A percentile compares a stretch with the other conserved stretches of the same genome.
These are phyloP conservation scores for Acromyrmex echinatior DNA, from an alignment of 1,140 invertebrate species.

Conservation along the genomic window DNA sequence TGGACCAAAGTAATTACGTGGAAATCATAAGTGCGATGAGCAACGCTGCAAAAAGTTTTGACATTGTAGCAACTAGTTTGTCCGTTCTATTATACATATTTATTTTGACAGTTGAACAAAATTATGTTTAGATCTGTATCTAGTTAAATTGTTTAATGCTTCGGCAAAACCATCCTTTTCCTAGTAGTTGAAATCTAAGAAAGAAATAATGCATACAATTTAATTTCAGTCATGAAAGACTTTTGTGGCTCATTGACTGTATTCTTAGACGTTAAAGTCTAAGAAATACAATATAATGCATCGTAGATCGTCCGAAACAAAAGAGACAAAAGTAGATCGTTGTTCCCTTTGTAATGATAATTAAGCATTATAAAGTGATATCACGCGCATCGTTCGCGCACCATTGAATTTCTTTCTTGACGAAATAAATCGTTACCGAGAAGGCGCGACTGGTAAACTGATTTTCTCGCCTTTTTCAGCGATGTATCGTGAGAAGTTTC, in stretches of 20 bases:
- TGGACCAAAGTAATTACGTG: no score
- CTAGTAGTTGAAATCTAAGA: not conserved
- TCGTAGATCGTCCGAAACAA: not conserved
- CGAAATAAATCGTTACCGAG: conserved; percentile 39
- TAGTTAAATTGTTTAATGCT: no score
- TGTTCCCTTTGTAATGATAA: conserved; percentile 14
- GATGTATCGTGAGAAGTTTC: conserved; percentile 42
- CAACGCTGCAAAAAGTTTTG: no score
- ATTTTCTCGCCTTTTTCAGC: conserved; percentile 60
- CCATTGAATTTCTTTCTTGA: conserved; percentile 33
- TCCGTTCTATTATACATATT: no score
- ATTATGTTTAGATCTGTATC: no score
- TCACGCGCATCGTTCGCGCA: conserved; percentile 20
- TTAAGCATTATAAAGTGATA: conserved; percentile 22
- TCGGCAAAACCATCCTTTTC: no score
- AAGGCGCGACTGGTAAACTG: conserved; percentile 42
- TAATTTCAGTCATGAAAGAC: conserved; percentile 16
- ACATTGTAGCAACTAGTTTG: no score
- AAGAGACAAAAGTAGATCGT: not conserved
- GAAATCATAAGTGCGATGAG: no score
- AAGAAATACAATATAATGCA: not conserved
- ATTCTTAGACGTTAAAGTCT: not conserved
- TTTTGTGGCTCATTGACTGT: not conserved
- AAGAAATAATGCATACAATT: conserved; percentile 1
- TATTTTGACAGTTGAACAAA: no score